Percentiles rank a stretch among this genome's conserved stretches.
Evolutionary conservation across 2,888 invertebrate genomes (phyloP).

Genomic region (Gortyna flavago): DNA sequence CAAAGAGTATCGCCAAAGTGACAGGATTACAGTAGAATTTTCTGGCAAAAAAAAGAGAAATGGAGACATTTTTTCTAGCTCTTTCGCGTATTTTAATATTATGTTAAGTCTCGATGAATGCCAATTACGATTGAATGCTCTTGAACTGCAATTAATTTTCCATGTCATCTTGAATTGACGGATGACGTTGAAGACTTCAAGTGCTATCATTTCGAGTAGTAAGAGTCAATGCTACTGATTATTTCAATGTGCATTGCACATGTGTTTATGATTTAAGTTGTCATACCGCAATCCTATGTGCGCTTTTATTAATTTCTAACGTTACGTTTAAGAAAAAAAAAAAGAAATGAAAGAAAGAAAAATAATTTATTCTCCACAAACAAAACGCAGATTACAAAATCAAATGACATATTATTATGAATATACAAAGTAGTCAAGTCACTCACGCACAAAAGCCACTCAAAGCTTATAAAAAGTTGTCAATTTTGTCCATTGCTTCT

Average conservation of each 20-base stretch:
- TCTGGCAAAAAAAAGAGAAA: not conserved
- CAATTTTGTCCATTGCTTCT: no score
- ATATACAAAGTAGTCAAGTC: no score
- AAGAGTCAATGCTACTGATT: slow-evolving; percentile 44
- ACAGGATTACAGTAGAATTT: not conserved
- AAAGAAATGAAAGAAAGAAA: no score
- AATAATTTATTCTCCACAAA: no score
- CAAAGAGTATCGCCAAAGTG: not conserved
- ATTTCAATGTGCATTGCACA: slow-evolving; percentile 18
- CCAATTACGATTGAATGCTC: slow-evolving; percentile 10
- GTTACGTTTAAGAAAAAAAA: not conserved
- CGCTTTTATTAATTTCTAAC: not conserved
- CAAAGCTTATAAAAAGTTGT: no score
- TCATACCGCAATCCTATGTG: not conserved
- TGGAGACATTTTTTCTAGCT: slow-evolving; percentile 2
- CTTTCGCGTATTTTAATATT: not conserved
- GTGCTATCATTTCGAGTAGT: slow-evolving; percentile 33
- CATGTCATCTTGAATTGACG: slow-evolving; percentile 28
- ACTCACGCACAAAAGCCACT: no score
- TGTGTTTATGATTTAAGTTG: slow-evolving; percentile 13
- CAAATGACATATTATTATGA: no score
- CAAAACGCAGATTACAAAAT: no score
- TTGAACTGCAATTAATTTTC: slow-evolving; percentile 48
- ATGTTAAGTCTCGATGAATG: not conserved
- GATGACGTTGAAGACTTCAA: slow-evolving; percentile 20